Conservation (phyloP, 2,888 invertebrate species). For the Antheraea assamensis region DNA sequence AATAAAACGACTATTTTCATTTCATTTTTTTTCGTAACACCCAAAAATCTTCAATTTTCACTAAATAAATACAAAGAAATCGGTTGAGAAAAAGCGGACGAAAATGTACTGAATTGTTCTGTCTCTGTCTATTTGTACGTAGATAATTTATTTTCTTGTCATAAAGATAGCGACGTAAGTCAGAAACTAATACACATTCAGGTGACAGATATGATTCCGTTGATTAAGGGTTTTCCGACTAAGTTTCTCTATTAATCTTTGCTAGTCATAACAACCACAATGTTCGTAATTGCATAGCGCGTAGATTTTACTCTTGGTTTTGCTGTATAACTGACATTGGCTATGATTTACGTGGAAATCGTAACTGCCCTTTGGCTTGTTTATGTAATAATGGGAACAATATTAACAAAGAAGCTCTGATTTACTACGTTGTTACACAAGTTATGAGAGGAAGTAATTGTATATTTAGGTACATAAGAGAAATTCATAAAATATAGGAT, state of each 20-base stretch:
- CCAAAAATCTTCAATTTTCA: no score
- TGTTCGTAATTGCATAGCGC: conserved; percentile 42
- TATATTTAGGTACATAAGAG: not conserved
- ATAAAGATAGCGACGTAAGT: not conserved
- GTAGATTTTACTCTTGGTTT: conserved; percentile 37
- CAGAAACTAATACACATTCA: not conserved
- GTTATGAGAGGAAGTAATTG: not conserved
- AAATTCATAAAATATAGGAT: not conserved
- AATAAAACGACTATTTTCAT: no score
- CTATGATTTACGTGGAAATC: conserved; percentile 36
- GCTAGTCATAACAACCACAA: not conserved
- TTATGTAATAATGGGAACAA: conserved; percentile 23
- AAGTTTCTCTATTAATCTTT: not conserved
- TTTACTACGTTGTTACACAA: not conserved
- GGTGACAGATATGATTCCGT: not conserved
- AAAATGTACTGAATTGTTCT: no score
- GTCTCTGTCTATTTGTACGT: no score
- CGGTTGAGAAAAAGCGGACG: no score
- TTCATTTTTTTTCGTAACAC: no score
- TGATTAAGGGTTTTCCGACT: not conserved
- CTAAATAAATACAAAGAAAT: no score
- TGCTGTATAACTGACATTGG: conserved; percentile 44
- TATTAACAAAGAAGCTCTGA: conserved; percentile 7
- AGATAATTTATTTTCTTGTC: no score
- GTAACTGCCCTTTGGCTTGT: conserved; percentile 32